Base-by-base conservation (phyloP, 2,797 vertebrate species). In the Tokudaia muenninki region DNA sequence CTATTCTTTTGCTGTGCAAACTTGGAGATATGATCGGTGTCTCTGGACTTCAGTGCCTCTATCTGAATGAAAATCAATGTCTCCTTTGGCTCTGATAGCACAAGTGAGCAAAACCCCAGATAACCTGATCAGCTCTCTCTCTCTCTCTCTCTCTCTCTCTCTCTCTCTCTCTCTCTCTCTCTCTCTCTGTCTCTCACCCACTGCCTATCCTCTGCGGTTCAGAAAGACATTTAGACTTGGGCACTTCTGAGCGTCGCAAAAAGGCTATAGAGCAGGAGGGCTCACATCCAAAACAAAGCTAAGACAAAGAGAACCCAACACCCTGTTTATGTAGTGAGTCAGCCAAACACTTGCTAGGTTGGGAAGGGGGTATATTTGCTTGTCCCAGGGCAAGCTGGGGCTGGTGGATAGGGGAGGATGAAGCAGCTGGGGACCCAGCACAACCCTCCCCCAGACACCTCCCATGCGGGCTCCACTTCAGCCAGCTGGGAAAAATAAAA, bases 401-500 rank as follows among this genome's bases (percentile, higher is more conserved):
- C 97, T 97, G 93, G 94, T 86, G 92, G 86, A 59, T 50, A 31
- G 82, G 82, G 84, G 88, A 87, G 82, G 37, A 0, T 26, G 57
- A 47, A 57, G 37, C 79, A 6, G 52, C 79, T 72, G 65, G 52
- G 65, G 59, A 92, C 79, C 67, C 26, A 80, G 86, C 41, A 79
- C 63, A 80, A 59, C 91, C 59, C 93, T 93, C 82, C 87, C 93
- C 55, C 47, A 50, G 47, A 88, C 55, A 82, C 72, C 94, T 82
- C 96, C 95, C 92, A 74, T 37, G 50, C 83, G 70, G 31, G 22
- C 17, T 13, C 83, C 13, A 63, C 83, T 90, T 82, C 87, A 89
- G 87, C 96, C 97, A 97, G 97, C 97, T 98, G 97, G 96, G 96
- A 92, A 95, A 95, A 97, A 97, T 97, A 97, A 97, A 97, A 97